Conservation (phyloP, 1,140 invertebrate species). For the Camponotus vicinus region DNA sequence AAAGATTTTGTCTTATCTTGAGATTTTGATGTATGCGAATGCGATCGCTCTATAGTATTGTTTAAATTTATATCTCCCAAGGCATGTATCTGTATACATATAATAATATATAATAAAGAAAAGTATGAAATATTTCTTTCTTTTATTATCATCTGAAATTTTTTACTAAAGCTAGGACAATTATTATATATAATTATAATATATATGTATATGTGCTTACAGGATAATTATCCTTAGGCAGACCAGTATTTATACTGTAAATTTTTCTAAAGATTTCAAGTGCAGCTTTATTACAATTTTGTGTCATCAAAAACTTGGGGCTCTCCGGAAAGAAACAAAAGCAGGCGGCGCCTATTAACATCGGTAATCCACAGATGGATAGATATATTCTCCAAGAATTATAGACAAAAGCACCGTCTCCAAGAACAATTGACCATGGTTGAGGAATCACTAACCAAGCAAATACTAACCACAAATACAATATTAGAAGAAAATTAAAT, state of each 20-base stretch:
- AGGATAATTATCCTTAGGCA: conserved; percentile 88
- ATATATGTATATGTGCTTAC: conserved; percentile 82
- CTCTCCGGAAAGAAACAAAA: conserved; percentile 92
- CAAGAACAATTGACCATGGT: conserved; percentile 77
- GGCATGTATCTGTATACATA: conserved; percentile 29
- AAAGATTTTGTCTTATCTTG: neutral
- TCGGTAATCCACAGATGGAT: conserved; percentile 88
- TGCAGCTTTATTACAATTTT: conserved; percentile 90
- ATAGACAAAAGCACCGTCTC: conserved; percentile 78
- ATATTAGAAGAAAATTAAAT: too few species aligned
- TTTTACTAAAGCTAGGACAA: conserved; percentile 7
- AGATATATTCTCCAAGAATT: conserved; percentile 93
- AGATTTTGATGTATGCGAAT: conserved; percentile 6
- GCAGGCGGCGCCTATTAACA: conserved; percentile 88
- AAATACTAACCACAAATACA: conserved; percentile 77
- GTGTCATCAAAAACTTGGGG: conserved; percentile 93
- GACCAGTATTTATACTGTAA: conserved; percentile 88
- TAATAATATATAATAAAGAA: neutral
- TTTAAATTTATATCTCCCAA: conserved; percentile 44
- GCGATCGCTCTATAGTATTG: neutral
- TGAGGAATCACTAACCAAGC: conserved; percentile 87
- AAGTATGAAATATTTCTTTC: neutral
- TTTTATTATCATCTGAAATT: neutral
- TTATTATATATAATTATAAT: neutral
- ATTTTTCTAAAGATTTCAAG: conserved; percentile 88